Base-by-base conservation (phyloP, 2,113 vertebrate species). In the Corydoras maculifer region DNA sequence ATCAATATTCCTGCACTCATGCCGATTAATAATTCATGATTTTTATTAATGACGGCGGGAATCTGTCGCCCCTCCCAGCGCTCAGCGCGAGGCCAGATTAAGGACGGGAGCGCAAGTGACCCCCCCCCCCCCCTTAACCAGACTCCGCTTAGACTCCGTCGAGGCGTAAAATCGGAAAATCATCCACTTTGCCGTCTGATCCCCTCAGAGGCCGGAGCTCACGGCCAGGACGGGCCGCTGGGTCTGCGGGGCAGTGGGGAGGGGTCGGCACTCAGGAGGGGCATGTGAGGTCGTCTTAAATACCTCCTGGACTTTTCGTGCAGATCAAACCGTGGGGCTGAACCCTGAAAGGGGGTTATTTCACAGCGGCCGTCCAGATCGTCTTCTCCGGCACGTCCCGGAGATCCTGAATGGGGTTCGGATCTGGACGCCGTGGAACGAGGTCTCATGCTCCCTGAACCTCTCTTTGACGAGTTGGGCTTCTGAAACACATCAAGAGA, bases 21-120 rank as follows among this genome's bases (percentile, higher is more conserved):
- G 18, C 58, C 61, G 71, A 85, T 88, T 83, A 89, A 88, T 87
- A 79, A 88, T 89, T 89, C 82, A 88, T 86, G 86, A 87, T 83
- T 86, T 86, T 87, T 89, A 87, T 88, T 88, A 87, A 87, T 87
- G 86, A 82, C 82, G 75, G 81, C 77, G 82, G 86, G 82, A 84
- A 78, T 77, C 72, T 78, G 79, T 79, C 72, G 67, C 81, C 77
- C 74, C 77, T 69, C 18, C 55, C 57, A 62, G 35, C 60, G 68
- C 75, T 4, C 63, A 57, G 54, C 58, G 72, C 29, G 50, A 49
- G 67, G 13, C 58, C 14, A 64, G 60, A 78, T 78, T 77, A 69
- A 69, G 55, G 65, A 73, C 15, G 8, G 65, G 54, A 48, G 54
- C 30, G 61, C 25, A 67, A 64, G 61, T n/a, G n/a, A n/a, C 18